phyloP scores from a whole-genome alignment of 2,113 vertebrate species.

The Hassar affinis region DNA sequence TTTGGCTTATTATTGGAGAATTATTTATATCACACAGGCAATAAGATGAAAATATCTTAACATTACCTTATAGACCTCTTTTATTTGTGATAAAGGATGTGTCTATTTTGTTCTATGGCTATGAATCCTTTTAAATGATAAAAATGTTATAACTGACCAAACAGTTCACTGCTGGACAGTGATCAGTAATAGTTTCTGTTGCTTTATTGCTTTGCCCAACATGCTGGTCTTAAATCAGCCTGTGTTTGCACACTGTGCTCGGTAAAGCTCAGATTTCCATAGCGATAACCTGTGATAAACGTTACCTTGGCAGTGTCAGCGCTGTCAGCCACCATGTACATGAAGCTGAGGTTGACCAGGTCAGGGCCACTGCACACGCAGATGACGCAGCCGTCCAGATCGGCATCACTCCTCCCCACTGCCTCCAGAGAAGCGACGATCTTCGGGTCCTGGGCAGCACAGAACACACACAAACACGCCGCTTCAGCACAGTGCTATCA shows the following conservation, averaged over 20 bases:
- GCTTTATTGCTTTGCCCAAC: background rate
- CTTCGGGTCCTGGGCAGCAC: slow-evolving; percentile 85
- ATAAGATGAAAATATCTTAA: background rate
- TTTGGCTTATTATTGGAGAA: background rate
- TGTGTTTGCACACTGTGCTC: slow-evolving; percentile 23
- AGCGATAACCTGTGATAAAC: slow-evolving; percentile 23
- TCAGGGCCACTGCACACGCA: slow-evolving; percentile 95
- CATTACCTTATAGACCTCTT: background rate
- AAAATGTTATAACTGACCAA: background rate
- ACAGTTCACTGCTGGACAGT: background rate
- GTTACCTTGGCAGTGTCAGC: slow-evolving; percentile 89
- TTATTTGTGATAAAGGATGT: background rate
- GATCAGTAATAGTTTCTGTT: background rate
- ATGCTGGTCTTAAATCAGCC: background rate
- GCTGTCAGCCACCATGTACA: slow-evolving; percentile 92
- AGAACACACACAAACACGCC: background rate
- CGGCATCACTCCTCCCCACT: slow-evolving; percentile 85
- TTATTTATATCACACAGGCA: background rate
- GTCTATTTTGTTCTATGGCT: background rate
- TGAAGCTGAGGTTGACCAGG: slow-evolving; percentile 96
- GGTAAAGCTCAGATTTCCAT: slow-evolving; percentile 16
- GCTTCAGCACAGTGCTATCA: background rate
- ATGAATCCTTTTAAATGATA: background rate
- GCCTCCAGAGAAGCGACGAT: slow-evolving; percentile 88
- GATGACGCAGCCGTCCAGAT: slow-evolving; percentile 90